Conservation (phyloP, 2,113 vertebrate genomes). For the Serilophus lunatus region DNA sequence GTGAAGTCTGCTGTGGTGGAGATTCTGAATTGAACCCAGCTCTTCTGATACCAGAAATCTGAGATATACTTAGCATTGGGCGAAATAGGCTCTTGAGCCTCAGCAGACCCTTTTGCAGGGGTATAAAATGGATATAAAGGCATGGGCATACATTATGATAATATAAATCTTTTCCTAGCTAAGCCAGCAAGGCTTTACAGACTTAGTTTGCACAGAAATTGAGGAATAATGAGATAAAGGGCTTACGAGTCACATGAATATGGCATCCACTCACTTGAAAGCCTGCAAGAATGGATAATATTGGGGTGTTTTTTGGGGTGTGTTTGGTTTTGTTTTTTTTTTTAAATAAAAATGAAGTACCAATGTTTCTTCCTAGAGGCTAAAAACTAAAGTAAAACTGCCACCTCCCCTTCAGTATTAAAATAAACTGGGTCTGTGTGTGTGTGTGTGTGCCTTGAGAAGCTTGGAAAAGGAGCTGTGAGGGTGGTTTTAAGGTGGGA, state of each 20-base stretch:
- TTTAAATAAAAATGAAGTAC: background rate
- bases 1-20: background rate
- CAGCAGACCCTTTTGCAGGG: background rate
- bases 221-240: background rate
- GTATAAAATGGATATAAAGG: background rate
- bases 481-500: background rate
- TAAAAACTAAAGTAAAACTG: background rate
- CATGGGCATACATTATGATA: background rate
- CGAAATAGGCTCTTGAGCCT: background rate
- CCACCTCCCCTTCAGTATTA: background rate
- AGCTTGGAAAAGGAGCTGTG: background rate
- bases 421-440: background rate
- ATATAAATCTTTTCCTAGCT: background rate
- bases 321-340: background rate
- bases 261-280: background rate
- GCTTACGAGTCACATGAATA: background rate
- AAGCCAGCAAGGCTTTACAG: background rate
- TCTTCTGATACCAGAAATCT: background rate
- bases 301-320: too few species aligned
- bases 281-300: background rate
- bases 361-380: too few species aligned
- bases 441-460: background rate
- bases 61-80: background rate
- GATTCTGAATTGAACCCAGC: background rate
- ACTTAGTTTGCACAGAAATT: background rate